Base-by-base conservation (phyloP, 2,797 vertebrate genomes). In the Xenopus petersii region DNA sequence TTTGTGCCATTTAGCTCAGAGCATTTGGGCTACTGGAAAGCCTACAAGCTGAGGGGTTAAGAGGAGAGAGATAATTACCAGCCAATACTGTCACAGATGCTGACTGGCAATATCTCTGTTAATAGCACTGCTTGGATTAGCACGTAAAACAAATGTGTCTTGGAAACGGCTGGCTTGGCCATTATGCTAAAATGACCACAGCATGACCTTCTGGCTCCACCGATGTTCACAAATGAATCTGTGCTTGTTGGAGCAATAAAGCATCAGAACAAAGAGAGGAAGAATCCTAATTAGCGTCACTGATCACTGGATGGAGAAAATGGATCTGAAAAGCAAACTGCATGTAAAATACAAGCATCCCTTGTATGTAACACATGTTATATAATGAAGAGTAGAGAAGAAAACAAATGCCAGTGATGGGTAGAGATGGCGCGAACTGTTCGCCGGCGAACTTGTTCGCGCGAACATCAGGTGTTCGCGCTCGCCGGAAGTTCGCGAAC, bases 141-240 rank as follows among this genome's bases (percentile, higher is more conserved):
- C 62, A 61, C 66, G 67, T 79, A 79, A 79, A 79, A 79, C 71
- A 79, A 74, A 79, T 79, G 77, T 79, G 71, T 74, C 77, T 70
- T 79, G 77, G 77, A 79, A 79, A 74, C 77, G 77, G 77, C 77
- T 79, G 77, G 67, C 71, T 70, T 70, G 77, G 77, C 74, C 77
- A 79, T 79, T 79, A 79, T 79, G 77, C 71, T 79, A 70, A 74
- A 79, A 79, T 79, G 77, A 79, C 77, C 77, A 79, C 77, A 79
- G 77, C 77, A 67, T 74, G 77, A 79, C 77, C 77, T 79, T 79
- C 77, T 79, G 77, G 77, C 77, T 74, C 42, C 71, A 74, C 77
- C 62, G 77, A 70, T 79, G 77, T 79, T 79, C 77, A 79, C 77
- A 79, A 79, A 79, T 74, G 77, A 74, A 70, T 79, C 71, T 70